Conservation (phyloP, 1,140 invertebrate species). For the Eueides isabella region DNA sequence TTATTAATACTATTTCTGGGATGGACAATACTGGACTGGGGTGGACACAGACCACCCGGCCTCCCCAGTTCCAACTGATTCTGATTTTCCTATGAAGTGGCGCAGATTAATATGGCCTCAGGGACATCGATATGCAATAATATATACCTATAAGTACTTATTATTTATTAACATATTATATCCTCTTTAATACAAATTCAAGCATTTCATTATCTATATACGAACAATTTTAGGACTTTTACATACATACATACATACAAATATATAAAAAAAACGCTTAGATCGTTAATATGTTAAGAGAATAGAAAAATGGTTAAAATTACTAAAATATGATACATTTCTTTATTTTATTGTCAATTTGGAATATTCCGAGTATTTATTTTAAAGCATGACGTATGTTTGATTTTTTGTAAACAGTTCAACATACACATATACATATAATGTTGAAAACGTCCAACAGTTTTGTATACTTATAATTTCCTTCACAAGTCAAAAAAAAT, state of each 20-base stretch:
- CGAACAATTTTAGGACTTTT: background rate
- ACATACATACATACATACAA: background rate
- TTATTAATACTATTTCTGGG: no score
- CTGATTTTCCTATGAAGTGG: no score
- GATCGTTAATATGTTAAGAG: background rate
- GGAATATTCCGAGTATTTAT: background rate
- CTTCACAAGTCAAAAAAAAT: background rate
- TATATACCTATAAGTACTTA: no score
- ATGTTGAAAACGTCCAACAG: background rate
- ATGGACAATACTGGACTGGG: no score
- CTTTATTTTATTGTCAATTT: background rate
- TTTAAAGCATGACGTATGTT: background rate
- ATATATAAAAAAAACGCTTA: background rate
- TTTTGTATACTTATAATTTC: background rate
- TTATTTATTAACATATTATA: background rate
- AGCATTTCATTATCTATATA: background rate
- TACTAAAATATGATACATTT: constrained; percentile 5
- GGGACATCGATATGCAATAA: no score
- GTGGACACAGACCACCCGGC: no score
- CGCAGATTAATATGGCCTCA: no score
- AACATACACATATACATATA: background rate
- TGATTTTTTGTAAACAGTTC: background rate
- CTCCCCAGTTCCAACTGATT: no score
- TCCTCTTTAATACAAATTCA: background rate
- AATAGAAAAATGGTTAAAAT: background rate